Evolutionary conservation across 2,113 vertebrate species (phyloP).

Genomic region (Parus major): DNA sequence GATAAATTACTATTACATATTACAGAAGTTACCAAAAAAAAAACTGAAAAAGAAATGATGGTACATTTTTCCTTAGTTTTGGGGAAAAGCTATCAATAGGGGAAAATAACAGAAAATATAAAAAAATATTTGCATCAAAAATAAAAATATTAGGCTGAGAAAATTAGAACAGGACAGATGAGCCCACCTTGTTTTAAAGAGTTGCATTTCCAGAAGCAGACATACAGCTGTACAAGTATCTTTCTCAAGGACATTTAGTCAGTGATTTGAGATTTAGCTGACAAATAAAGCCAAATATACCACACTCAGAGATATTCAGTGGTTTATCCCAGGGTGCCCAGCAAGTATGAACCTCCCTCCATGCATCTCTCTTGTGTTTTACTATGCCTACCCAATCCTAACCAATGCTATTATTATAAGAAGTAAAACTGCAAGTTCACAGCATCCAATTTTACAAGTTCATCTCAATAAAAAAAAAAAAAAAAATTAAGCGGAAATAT

Average conservation of each 20-base stretch:
- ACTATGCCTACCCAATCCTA: background rate
- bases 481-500: background rate
- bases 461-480: background rate
- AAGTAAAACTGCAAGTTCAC: background rate
- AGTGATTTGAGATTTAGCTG: background rate
- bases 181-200: background rate
- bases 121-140: background rate
- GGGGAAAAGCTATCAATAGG: background rate
- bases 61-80: background rate
- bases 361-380: background rate
- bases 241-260: background rate
- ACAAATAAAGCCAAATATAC: background rate
- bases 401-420: background rate
- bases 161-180: background rate
- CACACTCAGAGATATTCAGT: background rate
- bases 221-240: background rate
- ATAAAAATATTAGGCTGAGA: background rate
- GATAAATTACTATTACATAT: background rate
- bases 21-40: background rate
- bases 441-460: background rate
- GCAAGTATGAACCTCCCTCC: fast-evolving
- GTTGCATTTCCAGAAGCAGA: background rate
- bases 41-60: background rate
- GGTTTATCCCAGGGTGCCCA: background rate
- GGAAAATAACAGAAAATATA: background rate